Percentiles rank a stretch among this genome's conserved stretches.
phyloP scores from a whole-genome alignment of 2,797 vertebrate species.

The Sebastes hubbsi region DNA sequence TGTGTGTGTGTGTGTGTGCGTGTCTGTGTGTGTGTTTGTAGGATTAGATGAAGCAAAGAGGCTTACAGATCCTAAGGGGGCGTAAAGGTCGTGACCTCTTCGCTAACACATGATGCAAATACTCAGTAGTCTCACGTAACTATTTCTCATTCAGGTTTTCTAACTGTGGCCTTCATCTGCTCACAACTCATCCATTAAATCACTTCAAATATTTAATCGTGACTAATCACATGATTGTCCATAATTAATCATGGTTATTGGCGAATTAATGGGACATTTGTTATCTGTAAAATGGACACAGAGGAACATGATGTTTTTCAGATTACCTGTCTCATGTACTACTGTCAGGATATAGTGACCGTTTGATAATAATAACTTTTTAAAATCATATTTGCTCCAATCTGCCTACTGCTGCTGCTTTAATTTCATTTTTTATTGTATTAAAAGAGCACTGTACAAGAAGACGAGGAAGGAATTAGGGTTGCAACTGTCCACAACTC shows the following conservation, averaged over 20 bases:
- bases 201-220: no score
- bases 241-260: no score
- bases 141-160: slow-evolving; percentile 5
- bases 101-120: slow-evolving; percentile 40
- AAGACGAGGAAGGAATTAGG: background rate
- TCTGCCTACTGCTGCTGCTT: no score
- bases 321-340: no score
- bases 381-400: no score
- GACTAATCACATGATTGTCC: no score
- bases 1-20: background rate
- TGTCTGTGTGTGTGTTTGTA: background rate
- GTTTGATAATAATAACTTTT: no score
- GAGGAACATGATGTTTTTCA: no score
- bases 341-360: no score
- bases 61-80: slow-evolving; percentile 57
- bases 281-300: no score
- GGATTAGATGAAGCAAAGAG: slow-evolving; percentile 64
- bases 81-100: slow-evolving; percentile 52
- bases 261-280: no score
- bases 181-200: background rate
- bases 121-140: background rate
- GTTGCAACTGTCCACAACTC: no score
- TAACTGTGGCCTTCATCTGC: background rate
- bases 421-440: background rate
- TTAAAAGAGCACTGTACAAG: background rate